Conservation (phyloP, 1,140 invertebrate species). For the Diabrotica virgifera region DNA sequence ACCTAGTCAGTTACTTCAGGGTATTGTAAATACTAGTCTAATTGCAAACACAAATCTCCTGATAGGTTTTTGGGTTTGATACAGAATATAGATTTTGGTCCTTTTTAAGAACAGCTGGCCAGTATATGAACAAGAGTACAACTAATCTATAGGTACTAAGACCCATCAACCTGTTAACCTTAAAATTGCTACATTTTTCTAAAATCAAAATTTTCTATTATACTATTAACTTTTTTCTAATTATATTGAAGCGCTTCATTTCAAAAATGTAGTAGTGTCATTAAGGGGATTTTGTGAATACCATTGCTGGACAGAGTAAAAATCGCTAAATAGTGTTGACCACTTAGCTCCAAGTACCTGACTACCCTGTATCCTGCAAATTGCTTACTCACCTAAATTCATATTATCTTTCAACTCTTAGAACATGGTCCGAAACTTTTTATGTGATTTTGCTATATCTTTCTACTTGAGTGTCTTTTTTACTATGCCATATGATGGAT, state of each 20-base stretch:
- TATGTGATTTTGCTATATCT: conserved; percentile 11
- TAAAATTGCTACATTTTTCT: background rate
- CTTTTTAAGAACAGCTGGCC: too few species aligned
- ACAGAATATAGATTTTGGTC: background rate
- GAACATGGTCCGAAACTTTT: conserved; percentile 31
- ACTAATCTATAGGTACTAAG: too few species aligned
- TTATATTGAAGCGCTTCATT: background rate
- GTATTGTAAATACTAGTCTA: conserved; percentile 52
- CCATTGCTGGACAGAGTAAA: conserved; percentile 18
- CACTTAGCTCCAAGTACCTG: conserved; percentile 41
- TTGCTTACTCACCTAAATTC: conserved; percentile 18
- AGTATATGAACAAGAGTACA: too few species aligned
- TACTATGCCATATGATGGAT: conserved; percentile 5
- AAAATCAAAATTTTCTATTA: background rate
- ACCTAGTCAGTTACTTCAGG: conserved; percentile 46
- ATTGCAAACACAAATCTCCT: conserved; percentile 28
- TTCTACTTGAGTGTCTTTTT: conserved; percentile 4
- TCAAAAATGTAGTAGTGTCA: background rate
- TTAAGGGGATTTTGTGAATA: background rate
- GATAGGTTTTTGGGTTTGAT: background rate
- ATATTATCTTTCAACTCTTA: conserved; percentile 10
- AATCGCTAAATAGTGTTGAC: conserved; percentile 18
- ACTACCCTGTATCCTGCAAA: conserved; percentile 29
- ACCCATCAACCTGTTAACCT: too few species aligned
- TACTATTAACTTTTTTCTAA: background rate